phyloP scores from a whole-genome alignment of 2,888 invertebrate species.

The Schizaphis graminum region DNA sequence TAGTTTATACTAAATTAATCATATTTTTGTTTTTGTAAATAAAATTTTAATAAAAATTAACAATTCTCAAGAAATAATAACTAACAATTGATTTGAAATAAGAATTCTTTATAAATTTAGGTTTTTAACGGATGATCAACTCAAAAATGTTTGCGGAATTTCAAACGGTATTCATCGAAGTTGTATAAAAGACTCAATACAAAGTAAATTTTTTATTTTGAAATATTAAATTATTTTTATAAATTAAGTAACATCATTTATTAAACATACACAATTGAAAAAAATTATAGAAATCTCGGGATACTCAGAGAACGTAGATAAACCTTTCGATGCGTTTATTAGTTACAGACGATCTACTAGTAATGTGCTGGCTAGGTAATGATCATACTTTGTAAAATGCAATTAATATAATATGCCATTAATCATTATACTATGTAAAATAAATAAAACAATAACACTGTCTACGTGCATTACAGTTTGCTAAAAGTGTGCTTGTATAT shows the following conservation, averaged over 20 bases:
- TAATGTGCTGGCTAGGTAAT: conserved; percentile 87
- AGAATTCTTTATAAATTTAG: conserved; percentile 66
- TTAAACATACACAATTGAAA: neutral
- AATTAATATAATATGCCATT: conserved; percentile 10
- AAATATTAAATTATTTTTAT: neutral
- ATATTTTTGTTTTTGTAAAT: neutral
- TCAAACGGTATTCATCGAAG: conserved; percentile 94
- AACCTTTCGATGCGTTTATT: conserved; percentile 96
- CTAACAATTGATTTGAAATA: neutral
- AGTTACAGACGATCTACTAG: conserved; percentile 98
- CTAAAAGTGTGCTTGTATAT: conserved; percentile 97
- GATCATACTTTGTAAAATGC: neutral
- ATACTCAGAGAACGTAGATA: conserved; percentile 84
- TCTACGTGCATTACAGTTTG: conserved; percentile 75
- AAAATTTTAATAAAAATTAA: too few relatives aligned
- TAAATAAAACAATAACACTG: neutral
- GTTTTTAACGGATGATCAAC: conserved; percentile 88
- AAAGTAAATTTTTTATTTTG: conserved; percentile 38
- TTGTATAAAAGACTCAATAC: conserved; percentile 88
- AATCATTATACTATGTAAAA: neutral
- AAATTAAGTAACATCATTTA: neutral
- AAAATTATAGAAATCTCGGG: conserved; percentile 73
- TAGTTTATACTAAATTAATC: neutral
- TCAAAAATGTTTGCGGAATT: conserved; percentile 91
- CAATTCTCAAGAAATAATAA: too few relatives aligned